Conservation (phyloP, 2,888 invertebrate genomes). For the Ornithoptera alexandrae region DNA sequence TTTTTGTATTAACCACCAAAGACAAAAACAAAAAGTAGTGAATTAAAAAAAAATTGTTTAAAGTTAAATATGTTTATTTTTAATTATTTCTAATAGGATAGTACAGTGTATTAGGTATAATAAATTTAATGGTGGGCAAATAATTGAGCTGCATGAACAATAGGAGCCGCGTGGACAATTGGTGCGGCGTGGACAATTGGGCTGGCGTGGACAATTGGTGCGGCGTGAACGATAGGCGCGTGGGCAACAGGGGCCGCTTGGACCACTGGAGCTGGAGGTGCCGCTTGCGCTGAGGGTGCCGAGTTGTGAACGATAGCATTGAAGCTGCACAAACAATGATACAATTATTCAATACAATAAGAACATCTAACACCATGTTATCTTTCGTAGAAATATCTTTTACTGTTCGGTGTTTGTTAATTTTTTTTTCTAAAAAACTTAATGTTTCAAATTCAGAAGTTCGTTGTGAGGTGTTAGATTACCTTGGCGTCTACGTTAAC, state of each 20-base stretch:
- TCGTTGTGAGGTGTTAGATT: no score
- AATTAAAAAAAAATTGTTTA: constrained; percentile 43
- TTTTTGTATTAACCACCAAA: not conserved
- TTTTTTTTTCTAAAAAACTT: no score
- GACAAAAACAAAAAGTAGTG: constrained; percentile 30
- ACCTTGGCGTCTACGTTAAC: no score
- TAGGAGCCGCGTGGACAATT: constrained; percentile 42
- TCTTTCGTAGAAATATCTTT: not conserved
- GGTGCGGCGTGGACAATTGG: constrained; percentile 39
- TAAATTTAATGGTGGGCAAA: constrained; percentile 53
- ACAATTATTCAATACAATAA: not conserved
- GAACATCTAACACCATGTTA: no score
- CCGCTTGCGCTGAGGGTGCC: constrained; percentile 56
- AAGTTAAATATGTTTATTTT: constrained; percentile 39
- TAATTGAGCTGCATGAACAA: constrained; percentile 41
- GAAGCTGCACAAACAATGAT: constrained; percentile 52
- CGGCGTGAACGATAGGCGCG: constrained; percentile 38
- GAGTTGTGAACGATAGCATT: constrained; percentile 73
- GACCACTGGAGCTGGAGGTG: constrained; percentile 43
- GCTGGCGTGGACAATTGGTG: constrained; percentile 33
- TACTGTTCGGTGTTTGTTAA: no score
- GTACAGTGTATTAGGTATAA: constrained; percentile 33
- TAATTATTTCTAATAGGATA: constrained; percentile 39
- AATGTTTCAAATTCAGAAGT: no score
- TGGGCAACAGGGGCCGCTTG: constrained; percentile 40